Conservation (phyloP, 2,888 invertebrate species). For the Serrognathus titanus region DNA sequence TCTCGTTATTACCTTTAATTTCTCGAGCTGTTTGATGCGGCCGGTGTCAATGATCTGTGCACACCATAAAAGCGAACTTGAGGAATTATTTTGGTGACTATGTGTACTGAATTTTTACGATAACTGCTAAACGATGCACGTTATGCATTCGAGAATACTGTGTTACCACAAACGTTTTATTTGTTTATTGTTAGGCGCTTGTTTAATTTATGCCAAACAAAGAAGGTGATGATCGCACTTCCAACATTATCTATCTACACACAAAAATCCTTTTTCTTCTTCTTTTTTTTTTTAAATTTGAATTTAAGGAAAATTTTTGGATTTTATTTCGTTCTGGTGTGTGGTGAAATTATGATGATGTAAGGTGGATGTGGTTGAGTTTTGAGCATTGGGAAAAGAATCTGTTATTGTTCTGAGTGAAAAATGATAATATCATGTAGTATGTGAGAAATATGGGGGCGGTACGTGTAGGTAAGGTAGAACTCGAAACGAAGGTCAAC, state of each 20-base stretch:
- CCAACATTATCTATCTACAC: too few relatives aligned
- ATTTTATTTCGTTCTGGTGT: too few relatives aligned
- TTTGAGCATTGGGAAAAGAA: not conserved
- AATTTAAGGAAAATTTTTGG: too few relatives aligned
- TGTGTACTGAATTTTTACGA: constrained; percentile 40
- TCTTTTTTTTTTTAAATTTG: too few relatives aligned
- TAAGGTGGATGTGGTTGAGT: too few relatives aligned
- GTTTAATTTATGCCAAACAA: not conserved
- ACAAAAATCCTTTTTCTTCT: too few relatives aligned
- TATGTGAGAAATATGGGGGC: constrained; percentile 16
- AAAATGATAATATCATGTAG: constrained; percentile 9
- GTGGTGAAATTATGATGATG: too few relatives aligned
- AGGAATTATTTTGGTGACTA: constrained; percentile 37
- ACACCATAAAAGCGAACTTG: constrained; percentile 37
- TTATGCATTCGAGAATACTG: constrained; percentile 3
- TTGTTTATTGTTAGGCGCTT: not conserved
- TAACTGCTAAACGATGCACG: constrained; percentile 20
- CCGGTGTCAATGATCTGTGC: constrained; percentile 44
- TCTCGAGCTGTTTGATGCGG: constrained; percentile 33
- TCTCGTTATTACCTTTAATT: constrained; percentile 24
- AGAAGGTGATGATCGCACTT: too few relatives aligned
- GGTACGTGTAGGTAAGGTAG: constrained; percentile 19
- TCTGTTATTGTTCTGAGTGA: not conserved
- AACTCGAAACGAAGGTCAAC: constrained; percentile 20
- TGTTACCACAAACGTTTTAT: not conserved